phyloP scores from a whole-genome alignment of 2,113 vertebrate species.

The Reinhardtius hippoglossoides region DNA sequence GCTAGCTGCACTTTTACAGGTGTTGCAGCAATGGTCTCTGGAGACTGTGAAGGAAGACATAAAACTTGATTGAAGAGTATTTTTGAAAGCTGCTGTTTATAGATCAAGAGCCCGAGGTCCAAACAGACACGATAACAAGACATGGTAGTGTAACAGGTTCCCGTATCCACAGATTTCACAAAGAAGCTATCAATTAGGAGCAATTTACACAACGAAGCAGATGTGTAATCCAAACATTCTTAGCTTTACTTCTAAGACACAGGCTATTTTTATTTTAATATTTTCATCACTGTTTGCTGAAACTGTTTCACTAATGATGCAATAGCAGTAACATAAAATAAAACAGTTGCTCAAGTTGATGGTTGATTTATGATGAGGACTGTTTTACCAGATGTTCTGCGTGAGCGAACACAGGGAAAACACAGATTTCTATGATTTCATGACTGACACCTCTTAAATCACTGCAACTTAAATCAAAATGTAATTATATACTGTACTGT shows the following conservation, averaged over 20 bases:
- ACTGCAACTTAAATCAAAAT: slow-evolving; percentile 34
- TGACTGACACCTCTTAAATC: slow-evolving; percentile 24
- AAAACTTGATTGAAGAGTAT: slow-evolving; percentile 1
- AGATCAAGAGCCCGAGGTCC: not conserved
- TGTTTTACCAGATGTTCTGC: slow-evolving; percentile 56
- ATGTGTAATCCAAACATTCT: not conserved
- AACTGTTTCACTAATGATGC: slow-evolving; percentile 6
- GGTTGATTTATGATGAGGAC: slow-evolving; percentile 45
- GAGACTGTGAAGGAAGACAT: not conserved
- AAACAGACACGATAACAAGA: not conserved
- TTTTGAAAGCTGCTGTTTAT: not conserved
- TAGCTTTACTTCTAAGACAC: not conserved
- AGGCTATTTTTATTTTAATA: not conserved
- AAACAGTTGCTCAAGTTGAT: slow-evolving; percentile 16
- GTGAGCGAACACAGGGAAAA: slow-evolving; percentile 14
- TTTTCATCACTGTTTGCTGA: slow-evolving; percentile 11
- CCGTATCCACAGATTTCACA: not conserved
- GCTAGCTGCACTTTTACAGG: slow-evolving; percentile 10
- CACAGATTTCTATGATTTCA: slow-evolving; percentile 16
- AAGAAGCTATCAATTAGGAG: not conserved
- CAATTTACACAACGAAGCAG: no score
- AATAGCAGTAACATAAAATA: slow-evolving; percentile 5
- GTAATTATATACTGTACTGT: not conserved
- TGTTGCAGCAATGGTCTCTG: not conserved
- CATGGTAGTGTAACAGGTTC: no score